Percentiles rank a stretch among this genome's conserved stretches.
Conservation (phyloP, 2,888 invertebrate species). For the Drosophila kuntzei region DNA sequence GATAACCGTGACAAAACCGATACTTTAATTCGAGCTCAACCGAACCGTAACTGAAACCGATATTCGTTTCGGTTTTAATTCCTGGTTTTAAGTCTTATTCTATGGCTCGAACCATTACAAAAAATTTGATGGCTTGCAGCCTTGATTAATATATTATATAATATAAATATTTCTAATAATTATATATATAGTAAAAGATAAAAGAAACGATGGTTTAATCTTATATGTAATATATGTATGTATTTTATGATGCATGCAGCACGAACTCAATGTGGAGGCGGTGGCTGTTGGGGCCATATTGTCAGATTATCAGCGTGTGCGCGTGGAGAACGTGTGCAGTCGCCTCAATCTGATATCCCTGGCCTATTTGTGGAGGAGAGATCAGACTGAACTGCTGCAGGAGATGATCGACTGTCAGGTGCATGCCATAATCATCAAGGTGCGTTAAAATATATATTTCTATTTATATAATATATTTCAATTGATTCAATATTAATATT, state of each 20-base stretch:
- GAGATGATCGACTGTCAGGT: slow-evolving; percentile 98
- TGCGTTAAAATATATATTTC: slow-evolving; percentile 84
- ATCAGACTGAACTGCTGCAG: slow-evolving; percentile 96
- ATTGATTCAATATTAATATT: background rate
- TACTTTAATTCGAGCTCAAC: too few species aligned
- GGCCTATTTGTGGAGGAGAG: slow-evolving; percentile 97
- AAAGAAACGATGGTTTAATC: background rate
- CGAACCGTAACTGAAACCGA: too few species aligned
- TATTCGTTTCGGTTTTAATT: too few species aligned
- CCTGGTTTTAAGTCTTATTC: too few species aligned
- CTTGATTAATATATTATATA: too few species aligned
- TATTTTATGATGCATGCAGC: slow-evolving; percentile 50
- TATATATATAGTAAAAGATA: too few species aligned
- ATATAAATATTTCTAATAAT: too few species aligned
- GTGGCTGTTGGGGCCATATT: slow-evolving; percentile 99
- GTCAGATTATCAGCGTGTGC: slow-evolving; percentile 98
- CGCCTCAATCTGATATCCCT: slow-evolving; percentile 95
- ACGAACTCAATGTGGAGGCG: slow-evolving; percentile 92
- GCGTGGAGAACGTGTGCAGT: slow-evolving; percentile 99
- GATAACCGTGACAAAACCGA: too few species aligned
- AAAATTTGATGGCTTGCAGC: too few species aligned
- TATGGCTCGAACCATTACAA: too few species aligned
- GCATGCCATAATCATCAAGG: slow-evolving; percentile 98
- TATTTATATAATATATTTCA: background rate
- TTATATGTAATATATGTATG: background rate